Conservation (phyloP, 53 echinoderm and acorn worm species). For the Holothuria scabra region DNA sequence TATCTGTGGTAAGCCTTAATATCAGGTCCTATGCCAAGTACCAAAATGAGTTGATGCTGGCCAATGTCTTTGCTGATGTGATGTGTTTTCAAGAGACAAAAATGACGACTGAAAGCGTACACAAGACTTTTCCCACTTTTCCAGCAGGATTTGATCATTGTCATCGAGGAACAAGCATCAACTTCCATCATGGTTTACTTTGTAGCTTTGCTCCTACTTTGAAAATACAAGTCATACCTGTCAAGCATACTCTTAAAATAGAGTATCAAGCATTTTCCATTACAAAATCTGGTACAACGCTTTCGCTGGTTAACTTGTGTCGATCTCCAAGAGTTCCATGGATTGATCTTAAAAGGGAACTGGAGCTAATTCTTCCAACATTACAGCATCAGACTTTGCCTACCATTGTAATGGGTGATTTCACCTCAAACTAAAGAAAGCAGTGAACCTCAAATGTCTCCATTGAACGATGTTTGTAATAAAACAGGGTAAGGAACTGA, state of each 20-base stretch:
- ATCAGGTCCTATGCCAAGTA: slow-evolving; percentile 25
- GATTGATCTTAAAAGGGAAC: neutral
- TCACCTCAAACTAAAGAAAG: slow-evolving; percentile 17
- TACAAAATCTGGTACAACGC: neutral
- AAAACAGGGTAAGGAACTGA: slow-evolving; percentile 52
- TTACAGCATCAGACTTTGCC: neutral
- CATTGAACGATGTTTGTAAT: slow-evolving; percentile 19
- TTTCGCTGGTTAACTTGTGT: slow-evolving; percentile 40
- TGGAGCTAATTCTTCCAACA: neutral
- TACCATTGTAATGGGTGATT: slow-evolving; percentile 33
- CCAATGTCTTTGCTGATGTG: slow-evolving; percentile 20
- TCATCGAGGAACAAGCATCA: neutral
- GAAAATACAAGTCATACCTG: neutral
- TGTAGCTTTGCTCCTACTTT: neutral
- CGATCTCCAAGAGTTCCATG: slow-evolving; percentile 16
- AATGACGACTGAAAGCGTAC: neutral
- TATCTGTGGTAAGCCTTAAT: slow-evolving; percentile 7
- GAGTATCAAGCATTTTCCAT: neutral
- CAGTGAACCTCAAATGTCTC: slow-evolving; percentile 28
- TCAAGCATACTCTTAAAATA: neutral
- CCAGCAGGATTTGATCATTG: neutral
- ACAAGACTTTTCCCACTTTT: neutral
- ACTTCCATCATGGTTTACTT: slow-evolving; percentile 7
- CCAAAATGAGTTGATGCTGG: neutral
- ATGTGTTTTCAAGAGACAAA: slow-evolving; percentile 56